Evolutionary conservation across 1,140 invertebrate genomes (phyloP).

Genomic region (Drosophila insularis): DNA sequence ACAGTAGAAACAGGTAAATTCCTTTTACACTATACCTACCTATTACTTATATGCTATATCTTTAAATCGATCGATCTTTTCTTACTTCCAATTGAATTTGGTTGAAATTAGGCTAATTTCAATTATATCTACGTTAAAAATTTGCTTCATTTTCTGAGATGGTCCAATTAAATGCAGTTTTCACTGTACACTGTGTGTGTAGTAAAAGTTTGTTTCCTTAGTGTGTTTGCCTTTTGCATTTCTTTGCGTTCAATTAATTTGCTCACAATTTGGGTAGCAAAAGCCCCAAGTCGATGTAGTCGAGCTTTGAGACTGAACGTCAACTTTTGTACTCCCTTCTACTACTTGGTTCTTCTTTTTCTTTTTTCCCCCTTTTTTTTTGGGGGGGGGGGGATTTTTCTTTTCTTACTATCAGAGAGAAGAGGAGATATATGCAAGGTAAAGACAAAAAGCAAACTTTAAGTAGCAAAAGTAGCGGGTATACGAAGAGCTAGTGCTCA

Average conservation of each 20-base stretch:
- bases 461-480: constrained; percentile 69
- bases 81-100: no score
- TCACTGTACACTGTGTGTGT: not conserved
- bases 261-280: constrained; percentile 72
- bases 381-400: not conserved
- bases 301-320: constrained; percentile 25
- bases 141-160: no score
- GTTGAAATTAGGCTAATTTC: no score
- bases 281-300: constrained; percentile 33
- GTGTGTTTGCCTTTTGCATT: constrained; percentile 72
- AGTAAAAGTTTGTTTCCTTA: not conserved
- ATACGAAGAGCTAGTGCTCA: constrained; percentile 15
- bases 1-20: constrained; percentile 2
- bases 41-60: not conserved
- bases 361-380: not conserved
- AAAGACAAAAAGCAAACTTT: constrained; percentile 79
- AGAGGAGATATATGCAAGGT: constrained; percentile 40
- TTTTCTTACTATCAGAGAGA: constrained; percentile 18
- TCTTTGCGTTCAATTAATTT: constrained; percentile 81
- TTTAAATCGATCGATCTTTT: no score
- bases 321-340: constrained; percentile 21
- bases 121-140: no score
- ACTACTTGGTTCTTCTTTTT: constrained; percentile 16
- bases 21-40: not conserved
- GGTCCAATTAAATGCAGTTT: not conserved